A percentile compares a stretch with the other conserved stretches of the same genome.
Evolutionary conservation across 2,888 invertebrate genomes (phyloP).

Genomic region (Drepana falcataria): DNA sequence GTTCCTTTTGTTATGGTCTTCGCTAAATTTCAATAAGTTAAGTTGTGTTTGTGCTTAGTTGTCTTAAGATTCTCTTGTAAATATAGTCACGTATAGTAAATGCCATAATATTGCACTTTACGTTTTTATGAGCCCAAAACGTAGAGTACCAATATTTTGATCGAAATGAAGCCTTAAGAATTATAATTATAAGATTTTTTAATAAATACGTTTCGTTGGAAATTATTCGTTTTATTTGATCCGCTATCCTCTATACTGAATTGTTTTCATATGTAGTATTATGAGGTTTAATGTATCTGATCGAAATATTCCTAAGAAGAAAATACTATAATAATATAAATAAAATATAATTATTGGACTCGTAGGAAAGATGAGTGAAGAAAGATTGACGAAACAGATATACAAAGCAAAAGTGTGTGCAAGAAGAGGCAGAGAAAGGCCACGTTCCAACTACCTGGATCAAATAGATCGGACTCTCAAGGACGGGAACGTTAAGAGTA

Average conservation of each 20-base stretch:
- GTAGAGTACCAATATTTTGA: slow-evolving; percentile 49
- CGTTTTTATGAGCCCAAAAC: slow-evolving; percentile 75
- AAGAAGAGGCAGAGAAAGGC: too few species aligned
- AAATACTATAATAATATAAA: too few species aligned
- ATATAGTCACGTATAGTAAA: slow-evolving; percentile 21
- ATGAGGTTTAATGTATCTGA: too few species aligned
- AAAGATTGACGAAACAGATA: too few species aligned
- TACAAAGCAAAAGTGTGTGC: too few species aligned
- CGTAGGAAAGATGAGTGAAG: too few species aligned
- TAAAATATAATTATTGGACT: too few species aligned
- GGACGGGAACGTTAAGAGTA: too few species aligned
- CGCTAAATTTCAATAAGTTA: slow-evolving; percentile 19
- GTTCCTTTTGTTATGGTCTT: slow-evolving; percentile 42
- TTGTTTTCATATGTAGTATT: too few species aligned
- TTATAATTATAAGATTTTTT: slow-evolving; percentile 35
- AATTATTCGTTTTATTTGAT: not conserved
- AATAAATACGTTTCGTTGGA: slow-evolving; percentile 33
- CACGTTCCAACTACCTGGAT: too few species aligned
- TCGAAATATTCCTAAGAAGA: too few species aligned
- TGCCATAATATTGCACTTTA: slow-evolving; percentile 42
- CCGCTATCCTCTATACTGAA: not conserved
- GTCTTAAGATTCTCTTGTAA: slow-evolving; percentile 16
- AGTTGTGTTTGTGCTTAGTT: slow-evolving; percentile 23
- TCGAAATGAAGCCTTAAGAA: slow-evolving; percentile 21
- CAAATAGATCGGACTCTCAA: too few species aligned